Evolutionary conservation across 2,888 invertebrate genomes (phyloP), one percentile per base, ranked within the genome.

Genomic region (Ditula angustiorana): DNA sequence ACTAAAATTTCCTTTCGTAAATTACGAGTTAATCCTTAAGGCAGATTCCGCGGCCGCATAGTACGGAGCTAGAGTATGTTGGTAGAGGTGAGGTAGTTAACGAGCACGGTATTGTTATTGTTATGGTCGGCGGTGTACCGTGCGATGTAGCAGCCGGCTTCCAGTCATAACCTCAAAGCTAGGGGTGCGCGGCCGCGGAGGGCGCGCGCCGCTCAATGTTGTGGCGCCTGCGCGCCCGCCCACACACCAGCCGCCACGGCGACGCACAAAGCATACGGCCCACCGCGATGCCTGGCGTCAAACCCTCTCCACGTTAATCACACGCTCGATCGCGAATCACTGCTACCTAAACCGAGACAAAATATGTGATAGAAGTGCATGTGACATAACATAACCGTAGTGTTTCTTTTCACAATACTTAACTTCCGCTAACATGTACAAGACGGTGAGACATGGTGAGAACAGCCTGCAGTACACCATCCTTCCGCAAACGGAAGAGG

Each of bases 401-500:
- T 90, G 85, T 85, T 85, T 84, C 80, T 79, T 84, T 83, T 82
- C 77, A 83, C 83, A 79, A 79, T 79, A 76, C 72, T 67, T 79
- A 82, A 77, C 70, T 76, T 71, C 79, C 65, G 76, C 75, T 76
- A 90, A 78, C 77, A 96, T 96, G 96, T 96, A 96, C 89, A 96
- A 96, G 89, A 96, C 95, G 74, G 95, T 96, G 82, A 91, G 95
- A 69, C 95, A 95, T 83, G 96, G 96, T 69, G 96, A 96, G 83
- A 95, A 95, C 77, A 95, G 95, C 80, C 93, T 96, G 75, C 96
- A 96, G 80, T 96, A 96, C 85, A 95, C 95, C 74, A 96, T 96
- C 75, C 92, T 96, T 70, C 95, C 95, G 66, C 95, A 95, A 83
- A 95, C 95, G 64, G 96, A 95, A 82, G 95, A 95, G 81, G 94